Percentiles rank a stretch among this genome's conserved stretches.
phyloP scores from a whole-genome alignment of 2,888 invertebrate species.

The Hipparchia semele region DNA sequence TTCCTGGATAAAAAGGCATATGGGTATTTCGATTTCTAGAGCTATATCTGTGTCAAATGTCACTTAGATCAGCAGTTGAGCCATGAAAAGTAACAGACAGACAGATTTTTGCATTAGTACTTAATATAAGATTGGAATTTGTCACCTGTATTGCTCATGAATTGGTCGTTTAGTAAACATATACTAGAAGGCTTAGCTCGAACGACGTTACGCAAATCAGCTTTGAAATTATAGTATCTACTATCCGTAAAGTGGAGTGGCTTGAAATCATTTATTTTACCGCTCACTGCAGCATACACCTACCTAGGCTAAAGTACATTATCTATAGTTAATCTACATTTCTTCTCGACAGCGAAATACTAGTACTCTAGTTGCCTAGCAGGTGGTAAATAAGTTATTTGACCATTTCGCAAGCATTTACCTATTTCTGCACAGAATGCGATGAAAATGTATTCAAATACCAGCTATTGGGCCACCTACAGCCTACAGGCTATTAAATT shows the following conservation, averaged over 20 bases:
- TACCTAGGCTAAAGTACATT: slow-evolving; percentile 40
- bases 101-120: not conserved
- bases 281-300: slow-evolving; percentile 46
- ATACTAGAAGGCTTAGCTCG: slow-evolving; percentile 34
- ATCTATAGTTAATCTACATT: slow-evolving; percentile 43
- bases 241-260: slow-evolving; percentile 45
- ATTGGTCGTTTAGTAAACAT: slow-evolving; percentile 22
- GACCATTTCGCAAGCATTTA: slow-evolving; percentile 29
- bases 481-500: slow-evolving; percentile 19
- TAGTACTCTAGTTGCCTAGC: slow-evolving; percentile 19
- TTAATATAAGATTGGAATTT: not conserved
- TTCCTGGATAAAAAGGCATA: no score
- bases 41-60: no score
- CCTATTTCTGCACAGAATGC: slow-evolving; percentile 27
- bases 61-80: no score
- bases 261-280: slow-evolving; percentile 50
- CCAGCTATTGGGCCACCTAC: slow-evolving; percentile 21
- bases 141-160: slow-evolving; percentile 17
- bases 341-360: slow-evolving; percentile 49
- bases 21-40: no score
- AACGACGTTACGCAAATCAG: slow-evolving; percentile 50
- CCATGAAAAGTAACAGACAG: no score
- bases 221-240: slow-evolving; percentile 46
- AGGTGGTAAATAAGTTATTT: slow-evolving; percentile 32
- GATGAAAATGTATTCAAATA: slow-evolving; percentile 26